Conservation (phyloP, 2,888 invertebrate genomes). For the Lasioglossum villosulum region DNA sequence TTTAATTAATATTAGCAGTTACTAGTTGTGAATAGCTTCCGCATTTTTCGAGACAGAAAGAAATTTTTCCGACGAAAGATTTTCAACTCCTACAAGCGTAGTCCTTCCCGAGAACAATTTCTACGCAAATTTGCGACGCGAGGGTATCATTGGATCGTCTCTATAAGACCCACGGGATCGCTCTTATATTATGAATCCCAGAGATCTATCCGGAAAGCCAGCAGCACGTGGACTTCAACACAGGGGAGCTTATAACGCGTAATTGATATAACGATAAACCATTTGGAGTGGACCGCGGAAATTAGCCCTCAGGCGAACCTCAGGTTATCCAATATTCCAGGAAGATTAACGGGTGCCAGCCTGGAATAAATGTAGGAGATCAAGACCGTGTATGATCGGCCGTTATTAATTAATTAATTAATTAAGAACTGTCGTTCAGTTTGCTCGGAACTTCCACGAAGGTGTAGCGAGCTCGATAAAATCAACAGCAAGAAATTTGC, state of each 20-base stretch:
- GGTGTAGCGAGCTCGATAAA: background rate
- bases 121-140: background rate
- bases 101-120: no score
- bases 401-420: slow-evolving; percentile 3
- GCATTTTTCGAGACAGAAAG: no score
- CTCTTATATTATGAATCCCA: background rate
- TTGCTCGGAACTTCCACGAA: background rate
- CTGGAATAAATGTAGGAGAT: background rate
- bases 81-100: no score
- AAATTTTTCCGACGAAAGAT: no score
- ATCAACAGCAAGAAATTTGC: background rate
- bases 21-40: no score
- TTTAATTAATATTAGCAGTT: no score
- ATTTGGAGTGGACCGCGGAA: slow-evolving; percentile 1
- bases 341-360: background rate
- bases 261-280: slow-evolving; percentile 8
- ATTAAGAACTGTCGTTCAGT: background rate
- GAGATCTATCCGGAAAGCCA: background rate
- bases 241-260: background rate
- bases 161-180: background rate
- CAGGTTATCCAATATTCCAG: background rate
- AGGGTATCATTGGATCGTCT: background rate
- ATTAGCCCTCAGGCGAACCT: slow-evolving; percentile 1
- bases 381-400: background rate
- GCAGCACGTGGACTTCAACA: background rate